Percentiles rank a stretch among this genome's conserved stretches.
These are phyloP conservation scores for Petrolisthes cinctipes DNA, from an alignment of 2,888 invertebrate species.

Conservation along the genomic window DNA sequence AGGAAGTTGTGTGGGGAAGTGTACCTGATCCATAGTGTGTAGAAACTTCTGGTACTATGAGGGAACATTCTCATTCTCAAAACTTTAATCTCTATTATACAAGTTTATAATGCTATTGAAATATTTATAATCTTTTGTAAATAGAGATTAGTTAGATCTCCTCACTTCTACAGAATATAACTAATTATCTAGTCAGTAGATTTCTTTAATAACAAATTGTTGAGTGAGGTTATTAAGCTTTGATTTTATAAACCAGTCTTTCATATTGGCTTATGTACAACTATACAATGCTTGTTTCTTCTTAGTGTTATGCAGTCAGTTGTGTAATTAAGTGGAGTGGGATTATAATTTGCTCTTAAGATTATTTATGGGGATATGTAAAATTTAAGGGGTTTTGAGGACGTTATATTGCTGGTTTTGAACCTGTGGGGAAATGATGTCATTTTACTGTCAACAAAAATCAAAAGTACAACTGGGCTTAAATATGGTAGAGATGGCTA, in stretches of 20 bases:
- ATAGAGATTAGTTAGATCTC: not conserved
- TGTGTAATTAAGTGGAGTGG: not conserved
- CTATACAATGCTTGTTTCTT: not conserved
- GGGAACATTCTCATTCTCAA: not conserved
- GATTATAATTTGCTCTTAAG: too few species aligned
- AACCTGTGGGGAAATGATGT: too few species aligned
- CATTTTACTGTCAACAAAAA: too few species aligned
- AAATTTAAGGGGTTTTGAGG: too few species aligned
- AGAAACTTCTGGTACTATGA: not conserved
- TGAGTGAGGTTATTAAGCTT: not conserved
- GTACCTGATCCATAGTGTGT: not conserved
- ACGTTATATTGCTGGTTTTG: too few species aligned
- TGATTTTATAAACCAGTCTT: not conserved
- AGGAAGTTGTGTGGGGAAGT: not conserved
- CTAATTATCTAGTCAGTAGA: not conserved
- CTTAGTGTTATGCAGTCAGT: not conserved
- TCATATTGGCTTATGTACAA: not conserved
- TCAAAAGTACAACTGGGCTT: too few species aligned
- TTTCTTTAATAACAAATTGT: not conserved
- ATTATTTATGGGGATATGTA: too few species aligned
- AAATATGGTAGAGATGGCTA: too few species aligned
- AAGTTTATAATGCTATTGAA: not conserved
- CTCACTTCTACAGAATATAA: not conserved
- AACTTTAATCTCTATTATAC: not conserved
- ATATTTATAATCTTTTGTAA: not conserved